These are phyloP conservation scores for Macrocentrus cingulum DNA, from an alignment of 1,140 invertebrate genomes.

Conservation along the genomic window DNA sequence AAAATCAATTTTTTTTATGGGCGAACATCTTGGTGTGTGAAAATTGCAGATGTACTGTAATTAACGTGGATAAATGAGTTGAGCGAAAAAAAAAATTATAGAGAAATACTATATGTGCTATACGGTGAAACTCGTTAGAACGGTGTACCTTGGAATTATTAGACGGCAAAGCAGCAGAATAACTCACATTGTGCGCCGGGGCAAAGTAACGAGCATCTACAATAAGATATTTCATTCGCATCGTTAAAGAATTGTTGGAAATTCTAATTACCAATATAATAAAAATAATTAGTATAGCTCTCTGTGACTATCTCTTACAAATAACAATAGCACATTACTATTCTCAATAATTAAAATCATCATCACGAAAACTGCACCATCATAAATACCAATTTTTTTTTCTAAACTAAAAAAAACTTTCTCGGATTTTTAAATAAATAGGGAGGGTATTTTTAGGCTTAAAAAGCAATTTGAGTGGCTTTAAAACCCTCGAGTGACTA, in stretches of 20 bases:
- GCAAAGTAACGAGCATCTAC: slow-evolving; percentile 13
- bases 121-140: slow-evolving; percentile 21
- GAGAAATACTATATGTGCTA: slow-evolving; percentile 2
- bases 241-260: slow-evolving; percentile 23
- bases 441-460: too few species aligned
- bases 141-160: slow-evolving; percentile 17
- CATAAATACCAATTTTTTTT: too few species aligned
- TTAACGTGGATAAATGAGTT: slow-evolving; percentile 22
- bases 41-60: too few species aligned
- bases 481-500: too few species aligned
- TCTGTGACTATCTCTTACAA: not conserved
- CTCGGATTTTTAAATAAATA: too few species aligned
- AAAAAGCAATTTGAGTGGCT: too few species aligned
- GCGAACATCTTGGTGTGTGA: too few species aligned
- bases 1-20: too few species aligned
- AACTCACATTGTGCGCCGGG: slow-evolving; percentile 19
- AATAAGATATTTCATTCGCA: slow-evolving; percentile 17
- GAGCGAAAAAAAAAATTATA: slow-evolving; percentile 13
- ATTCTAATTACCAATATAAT: slow-evolving; percentile 22
- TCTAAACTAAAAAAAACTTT: too few species aligned
- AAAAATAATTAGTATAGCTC: not conserved
- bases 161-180: slow-evolving; percentile 7
- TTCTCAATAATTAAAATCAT: not conserved
- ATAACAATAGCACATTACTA: not conserved
- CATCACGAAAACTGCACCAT: too few species aligned